Conservation (phyloP, 2,113 vertebrate species). For the Coptodon bakossiorum region DNA sequence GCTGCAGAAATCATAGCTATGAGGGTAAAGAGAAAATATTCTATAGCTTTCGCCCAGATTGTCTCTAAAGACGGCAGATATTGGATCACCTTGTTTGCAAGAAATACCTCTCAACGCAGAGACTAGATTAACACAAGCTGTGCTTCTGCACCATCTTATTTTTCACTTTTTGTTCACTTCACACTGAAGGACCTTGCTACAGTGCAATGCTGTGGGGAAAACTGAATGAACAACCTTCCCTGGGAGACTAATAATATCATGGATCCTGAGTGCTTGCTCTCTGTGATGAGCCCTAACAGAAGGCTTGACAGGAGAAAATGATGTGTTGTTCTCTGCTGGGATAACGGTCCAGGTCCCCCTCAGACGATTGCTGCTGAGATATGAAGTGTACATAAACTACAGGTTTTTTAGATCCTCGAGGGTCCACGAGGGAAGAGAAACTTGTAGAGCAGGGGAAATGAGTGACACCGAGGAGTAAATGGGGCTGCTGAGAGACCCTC, state of each 20-base stretch:
- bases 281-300: conserved; percentile 59
- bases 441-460: conserved; percentile 30
- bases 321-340: conserved; percentile 65
- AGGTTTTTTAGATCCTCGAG: conserved; percentile 34
- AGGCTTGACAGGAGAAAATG: conserved; percentile 67
- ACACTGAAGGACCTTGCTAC: conserved; percentile 19
- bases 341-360: conserved; percentile 36
- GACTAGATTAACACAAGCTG: conserved; percentile 17
- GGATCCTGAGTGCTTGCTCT: conserved; percentile 61
- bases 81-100: conserved; percentile 20
- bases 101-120: not conserved
- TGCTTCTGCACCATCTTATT: not conserved
- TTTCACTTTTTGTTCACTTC: not conserved
- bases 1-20: not conserved
- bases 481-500: conserved; percentile 36
- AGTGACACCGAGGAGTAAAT: conserved; percentile 48
- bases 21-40: not conserved
- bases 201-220: conserved; percentile 44
- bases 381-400: conserved; percentile 62
- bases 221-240: conserved; percentile 59
- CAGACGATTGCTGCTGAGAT: conserved; percentile 47
- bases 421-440: conserved; percentile 20
- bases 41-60: not conserved
- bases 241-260: conserved; percentile 66
- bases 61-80: not conserved